A percentile compares a stretch with the other conserved stretches of the same genome.
Evolutionary conservation across 2,797 vertebrate species (phyloP).

Genomic region (Poecilia gillii): DNA sequence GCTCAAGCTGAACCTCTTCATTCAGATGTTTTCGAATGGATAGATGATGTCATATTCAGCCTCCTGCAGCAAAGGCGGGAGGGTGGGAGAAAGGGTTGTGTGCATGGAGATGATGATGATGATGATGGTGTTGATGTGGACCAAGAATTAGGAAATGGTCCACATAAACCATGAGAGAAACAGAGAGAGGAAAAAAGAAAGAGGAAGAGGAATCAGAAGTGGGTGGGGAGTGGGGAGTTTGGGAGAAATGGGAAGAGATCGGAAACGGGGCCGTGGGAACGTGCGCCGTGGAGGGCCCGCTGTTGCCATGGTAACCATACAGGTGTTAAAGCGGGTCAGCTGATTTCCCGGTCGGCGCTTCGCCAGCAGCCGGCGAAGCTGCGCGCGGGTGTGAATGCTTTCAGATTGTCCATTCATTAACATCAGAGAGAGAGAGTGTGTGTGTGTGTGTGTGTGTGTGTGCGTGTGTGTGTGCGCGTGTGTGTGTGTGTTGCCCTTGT

Average conservation of each 20-base stretch:
- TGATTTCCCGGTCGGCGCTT: conserved; percentile 40
- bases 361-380: conserved; percentile 25
- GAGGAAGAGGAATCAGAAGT: conserved; percentile 27
- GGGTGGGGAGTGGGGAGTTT: conserved; percentile 1
- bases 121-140: not conserved
- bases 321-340: conserved; percentile 79
- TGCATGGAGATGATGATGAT: conserved; percentile 38
- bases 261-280: conserved; percentile 34
- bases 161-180: not conserved
- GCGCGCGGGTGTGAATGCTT: conserved; percentile 21
- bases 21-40: conserved; percentile 69
- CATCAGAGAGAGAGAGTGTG: not conserved
- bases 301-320: conserved; percentile 69
- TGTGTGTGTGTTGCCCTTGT: conserved; percentile 17
- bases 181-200: conserved; percentile 6
- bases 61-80: conserved; percentile 52
- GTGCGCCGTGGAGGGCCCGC: conserved; percentile 13
- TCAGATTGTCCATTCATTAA: conserved; percentile 35
- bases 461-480: not conserved
- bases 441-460: not conserved
- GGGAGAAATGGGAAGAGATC: conserved; percentile 45
- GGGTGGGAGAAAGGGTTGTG: conserved; percentile 10
- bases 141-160: too few species aligned
- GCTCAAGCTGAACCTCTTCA: conserved; percentile 42
- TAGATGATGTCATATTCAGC: conserved; percentile 67